These are phyloP conservation scores for Leuctra nigra DNA, from an alignment of 2,888 invertebrate species.

Conservation along the genomic window DNA sequence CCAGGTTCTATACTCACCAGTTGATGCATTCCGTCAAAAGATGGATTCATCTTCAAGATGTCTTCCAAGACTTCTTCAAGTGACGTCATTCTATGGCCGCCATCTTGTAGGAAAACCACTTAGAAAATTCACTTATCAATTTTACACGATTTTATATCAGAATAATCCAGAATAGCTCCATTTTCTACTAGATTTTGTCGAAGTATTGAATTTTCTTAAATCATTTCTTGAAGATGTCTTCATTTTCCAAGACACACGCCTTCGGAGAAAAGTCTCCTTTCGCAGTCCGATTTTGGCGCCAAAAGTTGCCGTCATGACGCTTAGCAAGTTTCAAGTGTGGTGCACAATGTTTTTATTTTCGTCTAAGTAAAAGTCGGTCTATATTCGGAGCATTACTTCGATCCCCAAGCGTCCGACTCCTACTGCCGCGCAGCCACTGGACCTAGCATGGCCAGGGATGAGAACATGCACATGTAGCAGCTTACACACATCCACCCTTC, in stretches of 20 bases:
- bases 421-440: too few species aligned
- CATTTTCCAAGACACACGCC: background rate
- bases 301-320: background rate
- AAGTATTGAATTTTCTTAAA: background rate
- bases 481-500: too few species aligned
- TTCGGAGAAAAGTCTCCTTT: background rate
- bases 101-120: conserved; percentile 15
- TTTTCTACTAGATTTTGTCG: background rate
- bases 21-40: background rate
- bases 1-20: background rate
- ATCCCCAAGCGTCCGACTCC: conserved; percentile 1
- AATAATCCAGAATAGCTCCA: too few species aligned
- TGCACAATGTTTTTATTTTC: background rate
- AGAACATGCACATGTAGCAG: too few species aligned
- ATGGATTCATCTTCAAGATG: conserved; percentile 10
- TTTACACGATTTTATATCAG: too few species aligned
- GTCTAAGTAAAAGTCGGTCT: background rate
- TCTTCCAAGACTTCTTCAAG: conserved; percentile 15
- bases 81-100: conserved; percentile 1
- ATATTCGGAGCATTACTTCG: conserved; percentile 9
- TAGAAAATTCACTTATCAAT: background rate
- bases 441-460: too few species aligned
- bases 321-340: too few species aligned
- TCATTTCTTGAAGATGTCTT: conserved; percentile 1
- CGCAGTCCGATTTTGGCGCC: conserved; percentile 1